These are phyloP conservation scores for Latrodectus hesperus DNA, from an alignment of 2,888 invertebrate genomes.

Conservation along the genomic window DNA sequence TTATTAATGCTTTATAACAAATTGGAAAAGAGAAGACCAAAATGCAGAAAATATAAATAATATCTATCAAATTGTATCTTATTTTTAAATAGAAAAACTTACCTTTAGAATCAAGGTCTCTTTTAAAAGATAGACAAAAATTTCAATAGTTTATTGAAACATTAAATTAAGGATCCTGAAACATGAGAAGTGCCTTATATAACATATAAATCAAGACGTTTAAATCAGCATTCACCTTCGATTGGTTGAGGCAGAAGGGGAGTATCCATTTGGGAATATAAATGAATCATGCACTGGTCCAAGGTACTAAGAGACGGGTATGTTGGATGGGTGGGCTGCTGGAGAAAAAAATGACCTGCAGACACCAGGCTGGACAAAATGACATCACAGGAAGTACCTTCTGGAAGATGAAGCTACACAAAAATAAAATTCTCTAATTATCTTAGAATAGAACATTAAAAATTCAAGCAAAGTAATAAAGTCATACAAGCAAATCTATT, in stretches of 20 bases:
- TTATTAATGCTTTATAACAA: too few relatives aligned
- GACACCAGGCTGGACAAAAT: slow-evolving; percentile 89
- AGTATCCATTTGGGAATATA: slow-evolving; percentile 79
- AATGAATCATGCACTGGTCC: slow-evolving; percentile 85
- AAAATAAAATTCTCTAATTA: neutral
- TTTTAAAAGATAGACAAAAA: too few relatives aligned
- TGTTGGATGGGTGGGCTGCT: slow-evolving; percentile 95
- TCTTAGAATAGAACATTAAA: too few relatives aligned
- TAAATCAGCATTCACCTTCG: slow-evolving; percentile 42
- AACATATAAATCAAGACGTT: neutral
- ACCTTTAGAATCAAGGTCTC: too few relatives aligned
- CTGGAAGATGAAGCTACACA: slow-evolving; percentile 86
- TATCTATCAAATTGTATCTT: too few relatives aligned
- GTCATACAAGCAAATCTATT: too few relatives aligned
- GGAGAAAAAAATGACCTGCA: slow-evolving; percentile 93
- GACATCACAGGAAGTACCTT: slow-evolving; percentile 94
- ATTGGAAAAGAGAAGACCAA: too few relatives aligned
- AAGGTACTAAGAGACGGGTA: slow-evolving; percentile 88
- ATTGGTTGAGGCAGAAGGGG: slow-evolving; percentile 70
- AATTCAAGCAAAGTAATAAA: too few relatives aligned
- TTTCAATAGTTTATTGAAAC: too few relatives aligned
- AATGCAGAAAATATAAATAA: too few relatives aligned
- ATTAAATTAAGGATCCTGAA: neutral
- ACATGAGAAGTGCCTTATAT: neutral
- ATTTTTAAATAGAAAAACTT: too few relatives aligned